These are phyloP conservation scores for Drosophila subpulchrella DNA, from an alignment of 1,140 invertebrate species.

Conservation along the genomic window DNA sequence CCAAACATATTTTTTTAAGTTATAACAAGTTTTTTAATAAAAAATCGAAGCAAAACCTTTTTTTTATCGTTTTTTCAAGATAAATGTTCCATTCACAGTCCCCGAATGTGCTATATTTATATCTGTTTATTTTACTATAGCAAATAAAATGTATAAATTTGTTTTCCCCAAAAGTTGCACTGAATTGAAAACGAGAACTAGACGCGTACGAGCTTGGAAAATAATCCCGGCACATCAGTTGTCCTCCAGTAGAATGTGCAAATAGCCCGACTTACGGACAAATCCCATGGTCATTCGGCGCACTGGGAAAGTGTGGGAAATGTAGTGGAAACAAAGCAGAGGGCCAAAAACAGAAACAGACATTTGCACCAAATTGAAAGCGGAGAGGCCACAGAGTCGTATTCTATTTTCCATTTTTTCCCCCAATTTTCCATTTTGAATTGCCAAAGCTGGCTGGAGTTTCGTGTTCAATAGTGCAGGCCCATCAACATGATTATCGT, in stretches of 20 bases:
- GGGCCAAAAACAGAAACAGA: conserved; percentile 24
- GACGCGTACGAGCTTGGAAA: not conserved
- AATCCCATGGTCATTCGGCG: conserved; percentile 35
- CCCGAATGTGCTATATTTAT: too few relatives aligned
- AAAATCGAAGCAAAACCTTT: too few relatives aligned
- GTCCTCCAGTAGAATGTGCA: conserved; percentile 23
- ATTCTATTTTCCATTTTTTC: conserved; percentile 15
- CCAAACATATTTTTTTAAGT: too few relatives aligned
- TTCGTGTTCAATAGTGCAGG: conserved; percentile 39
- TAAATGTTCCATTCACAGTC: too few relatives aligned
- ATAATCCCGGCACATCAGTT: not conserved
- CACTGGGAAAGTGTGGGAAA: conserved; percentile 28
- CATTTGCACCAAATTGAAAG: conserved; percentile 47
- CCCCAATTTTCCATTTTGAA: conserved; percentile 14
- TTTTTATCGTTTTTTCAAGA: too few relatives aligned
- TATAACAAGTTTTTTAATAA: too few relatives aligned
- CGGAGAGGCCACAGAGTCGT: conserved; percentile 31
- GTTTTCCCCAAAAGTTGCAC: not conserved
- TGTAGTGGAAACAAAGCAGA: conserved; percentile 36
- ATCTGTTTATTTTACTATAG: not conserved
- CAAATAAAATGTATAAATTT: not conserved
- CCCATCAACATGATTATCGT: conserved; percentile 46
- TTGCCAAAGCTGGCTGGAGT: conserved; percentile 19
- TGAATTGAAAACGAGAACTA: not conserved
- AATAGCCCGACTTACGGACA: conserved; percentile 29